A percentile compares a stretch with the other conserved stretches of the same genome.
Evolutionary conservation across 2,888 invertebrate genomes (phyloP).

Genomic region (Danaus chrysippus): DNA sequence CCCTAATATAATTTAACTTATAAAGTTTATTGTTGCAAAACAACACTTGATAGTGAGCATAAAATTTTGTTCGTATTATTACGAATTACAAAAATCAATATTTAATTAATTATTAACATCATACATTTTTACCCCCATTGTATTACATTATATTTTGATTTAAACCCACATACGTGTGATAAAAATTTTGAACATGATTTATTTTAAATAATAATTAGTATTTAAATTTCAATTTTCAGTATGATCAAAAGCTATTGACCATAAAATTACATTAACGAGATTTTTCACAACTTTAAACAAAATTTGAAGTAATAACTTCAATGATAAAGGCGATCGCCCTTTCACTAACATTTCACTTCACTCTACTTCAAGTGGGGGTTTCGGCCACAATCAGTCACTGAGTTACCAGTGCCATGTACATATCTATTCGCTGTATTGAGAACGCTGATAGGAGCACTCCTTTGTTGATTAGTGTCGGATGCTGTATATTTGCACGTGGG

Average conservation of each 20-base stretch:
- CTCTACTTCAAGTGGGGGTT: constrained; percentile 22
- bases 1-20: too few relatives aligned
- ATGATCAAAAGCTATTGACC: too few relatives aligned
- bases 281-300: background rate
- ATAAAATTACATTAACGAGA: background rate
- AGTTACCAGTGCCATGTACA: constrained; percentile 23
- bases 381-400: constrained; percentile 16
- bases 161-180: too few relatives aligned
- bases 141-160: too few relatives aligned
- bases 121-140: too few relatives aligned
- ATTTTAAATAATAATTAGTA: too few relatives aligned
- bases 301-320: background rate
- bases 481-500: constrained; percentile 72
- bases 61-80: too few relatives aligned
- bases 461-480: constrained; percentile 66
- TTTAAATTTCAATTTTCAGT: too few relatives aligned
- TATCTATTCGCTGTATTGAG: constrained; percentile 55
- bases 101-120: too few relatives aligned
- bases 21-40: too few relatives aligned
- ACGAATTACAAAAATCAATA: background rate
- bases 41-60: too few relatives aligned
- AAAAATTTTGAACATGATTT: too few relatives aligned
- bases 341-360: constrained; percentile 15
- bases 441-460: constrained; percentile 68
- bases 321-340: constrained; percentile 14